Percentiles rank a stretch among this genome's conserved stretches.
These are phyloP conservation scores for Lutjanus argentimaculatus DNA, from an alignment of 2,797 vertebrate species.

Conservation along the genomic window DNA sequence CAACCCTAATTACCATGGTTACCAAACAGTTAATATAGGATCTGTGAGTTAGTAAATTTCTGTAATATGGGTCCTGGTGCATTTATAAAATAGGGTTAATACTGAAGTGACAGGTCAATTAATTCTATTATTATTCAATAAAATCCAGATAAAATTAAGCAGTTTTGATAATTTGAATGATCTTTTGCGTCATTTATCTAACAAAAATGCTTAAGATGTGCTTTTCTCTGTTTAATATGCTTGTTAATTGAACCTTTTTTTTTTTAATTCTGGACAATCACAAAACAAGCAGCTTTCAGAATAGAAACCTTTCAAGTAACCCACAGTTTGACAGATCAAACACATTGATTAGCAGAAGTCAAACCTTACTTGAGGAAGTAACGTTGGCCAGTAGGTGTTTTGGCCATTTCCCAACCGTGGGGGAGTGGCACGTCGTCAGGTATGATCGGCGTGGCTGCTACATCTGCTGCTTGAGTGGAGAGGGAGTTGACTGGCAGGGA, in stretches of 20 bases:
- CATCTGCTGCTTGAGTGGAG: conserved; percentile 88
- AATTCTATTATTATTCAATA: too few species aligned
- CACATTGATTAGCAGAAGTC: conserved; percentile 7
- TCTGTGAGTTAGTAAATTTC: too few species aligned
- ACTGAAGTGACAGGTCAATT: neutral
- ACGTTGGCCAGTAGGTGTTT: conserved; percentile 94
- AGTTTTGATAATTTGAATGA: neutral
- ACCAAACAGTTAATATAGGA: too few species aligned
- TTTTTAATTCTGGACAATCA: neutral
- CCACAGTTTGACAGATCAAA: conserved; percentile 37
- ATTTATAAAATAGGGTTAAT: neutral
- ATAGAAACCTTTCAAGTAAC: conserved; percentile 33
- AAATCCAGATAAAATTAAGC: neutral
- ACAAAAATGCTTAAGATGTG: neutral
- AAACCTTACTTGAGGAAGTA: conserved; percentile 95
- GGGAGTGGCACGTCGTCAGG: conserved; percentile 95
- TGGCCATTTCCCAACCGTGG: conserved; percentile 97
- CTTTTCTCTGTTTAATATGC: neutral
- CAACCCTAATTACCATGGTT: too few species aligned
- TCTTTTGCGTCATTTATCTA: neutral
- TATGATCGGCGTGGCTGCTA: conserved; percentile 86
- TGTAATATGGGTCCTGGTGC: neutral
- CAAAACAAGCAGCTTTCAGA: neutral
- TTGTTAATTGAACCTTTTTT: neutral
- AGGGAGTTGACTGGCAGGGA: conserved; percentile 93